Conservation (phyloP, 2,113 vertebrate genomes). For the Xiphophorus couchianus region DNA sequence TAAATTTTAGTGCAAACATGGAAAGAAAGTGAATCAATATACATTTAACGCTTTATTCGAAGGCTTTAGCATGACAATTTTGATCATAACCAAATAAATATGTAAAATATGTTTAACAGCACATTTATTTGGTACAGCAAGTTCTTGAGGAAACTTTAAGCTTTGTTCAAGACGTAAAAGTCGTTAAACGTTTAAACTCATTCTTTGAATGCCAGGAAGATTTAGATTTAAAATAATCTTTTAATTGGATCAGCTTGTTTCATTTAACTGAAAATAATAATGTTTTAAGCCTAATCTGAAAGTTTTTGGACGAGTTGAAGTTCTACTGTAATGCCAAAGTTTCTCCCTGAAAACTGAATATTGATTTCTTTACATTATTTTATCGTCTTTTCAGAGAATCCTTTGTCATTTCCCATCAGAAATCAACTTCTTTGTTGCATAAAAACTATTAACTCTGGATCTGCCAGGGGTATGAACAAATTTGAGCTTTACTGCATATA, state of each 20-base stretch:
- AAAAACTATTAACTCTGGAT: not conserved
- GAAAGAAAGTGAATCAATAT: no score
- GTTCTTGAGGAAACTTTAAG: no score
- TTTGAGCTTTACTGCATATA: not conserved
- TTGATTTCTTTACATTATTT: not conserved
- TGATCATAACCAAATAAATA: not conserved
- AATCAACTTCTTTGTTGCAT: no score
- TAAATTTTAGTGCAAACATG: no score
- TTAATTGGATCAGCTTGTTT: not conserved
- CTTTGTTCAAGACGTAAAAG: not conserved
- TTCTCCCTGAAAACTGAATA: no score
- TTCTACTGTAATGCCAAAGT: no score
- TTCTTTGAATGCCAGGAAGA: not conserved
- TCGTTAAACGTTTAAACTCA: not conserved
- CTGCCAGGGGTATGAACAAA: not conserved
- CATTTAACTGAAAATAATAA: not conserved
- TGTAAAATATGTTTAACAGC: not conserved
- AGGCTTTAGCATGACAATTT: no score
- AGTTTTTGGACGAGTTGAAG: not conserved
- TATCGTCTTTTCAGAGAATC: not conserved
- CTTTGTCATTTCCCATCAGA: no score
- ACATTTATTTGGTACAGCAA: not conserved
- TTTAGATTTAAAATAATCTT: not conserved
- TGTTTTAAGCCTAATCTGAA: not conserved
- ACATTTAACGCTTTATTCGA: no score